Evolutionary conservation across 92 coral and sea anemone species (phyloP), one percentile per base, ranked within the genome.

Genomic region (Heteractis magnifica): DNA sequence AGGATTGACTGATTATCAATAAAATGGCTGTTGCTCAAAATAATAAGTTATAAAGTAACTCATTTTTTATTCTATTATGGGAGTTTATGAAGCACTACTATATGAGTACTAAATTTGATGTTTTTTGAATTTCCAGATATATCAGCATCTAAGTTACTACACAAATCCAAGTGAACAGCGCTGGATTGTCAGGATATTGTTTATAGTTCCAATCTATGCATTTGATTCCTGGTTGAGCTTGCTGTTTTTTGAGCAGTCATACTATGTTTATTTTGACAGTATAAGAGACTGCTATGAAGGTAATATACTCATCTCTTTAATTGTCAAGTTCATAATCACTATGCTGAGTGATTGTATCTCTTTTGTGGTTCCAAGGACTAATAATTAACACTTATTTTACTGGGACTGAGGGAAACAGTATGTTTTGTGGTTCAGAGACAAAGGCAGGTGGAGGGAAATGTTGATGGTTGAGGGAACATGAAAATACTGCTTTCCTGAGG

Each of bases 181-280:
- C 79, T 96, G 99, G 99, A 96, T 96, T 64, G 99, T 96, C 23
- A 79, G 99, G 49, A 96, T 96, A 53, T 91, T 96, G 62, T 96
- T 96, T 77, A 96, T 96, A 70, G 96, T 96, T 70, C 99, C 99
- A 53, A 85, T 96, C 65, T 96, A 96, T 84, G 99, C 95, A 21
- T 94, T 96, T 96, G 98, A 96, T 75, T 96, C 99, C 21, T 96
- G 99, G 99, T 86, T 96, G 8, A 96, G 99, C 52, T 77, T 96
- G 58, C 51, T 96, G 89, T 96, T 96, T 89, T 96, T 96, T 90
- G 93, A 96, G 79, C 98, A 96, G 87, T 94, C 99, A 2, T 96
- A 92, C 75, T 96, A 95, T 81, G 93, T 96, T 26, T 96, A 96
- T 85, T 96, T 96, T 84, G 94, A 96, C 89, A 96, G 98, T 18